Conservation (phyloP, 2,113 vertebrate genomes). For the Spermophilus dauricus region DNA sequence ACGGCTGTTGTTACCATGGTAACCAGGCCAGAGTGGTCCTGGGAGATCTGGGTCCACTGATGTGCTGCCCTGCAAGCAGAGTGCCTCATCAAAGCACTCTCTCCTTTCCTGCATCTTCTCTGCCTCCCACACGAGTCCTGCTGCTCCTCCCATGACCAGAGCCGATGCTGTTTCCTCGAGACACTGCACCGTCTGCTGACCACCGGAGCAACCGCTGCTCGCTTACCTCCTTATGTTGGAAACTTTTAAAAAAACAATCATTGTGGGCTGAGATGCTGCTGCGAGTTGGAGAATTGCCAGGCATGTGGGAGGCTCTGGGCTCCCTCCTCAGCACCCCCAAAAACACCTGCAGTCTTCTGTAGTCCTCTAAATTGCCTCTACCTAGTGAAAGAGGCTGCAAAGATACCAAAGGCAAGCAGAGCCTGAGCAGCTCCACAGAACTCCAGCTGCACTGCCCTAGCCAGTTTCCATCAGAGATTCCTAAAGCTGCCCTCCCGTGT, state of each 20-base stretch:
- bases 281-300: background rate
- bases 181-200: too few species aligned
- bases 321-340: background rate
- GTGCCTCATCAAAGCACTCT: background rate
- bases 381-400: background rate
- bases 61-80: background rate
- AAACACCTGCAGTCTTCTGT: background rate
- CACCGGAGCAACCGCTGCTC: background rate
- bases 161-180: too few species aligned
- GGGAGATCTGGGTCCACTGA: background rate
- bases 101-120: background rate
- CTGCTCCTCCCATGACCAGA: too few species aligned
- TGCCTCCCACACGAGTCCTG: background rate
- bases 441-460: background rate
- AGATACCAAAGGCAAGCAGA: background rate
- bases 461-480: background rate
- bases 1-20: background rate
- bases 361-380: background rate
- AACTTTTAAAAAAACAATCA: background rate
- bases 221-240: background rate
- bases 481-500: background rate
- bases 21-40: background rate
- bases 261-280: background rate
- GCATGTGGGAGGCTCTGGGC: too few species aligned
- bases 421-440: background rate